Evolutionary conservation across 2,888 invertebrate genomes (phyloP).

Genomic region (Thyatira batis): DNA sequence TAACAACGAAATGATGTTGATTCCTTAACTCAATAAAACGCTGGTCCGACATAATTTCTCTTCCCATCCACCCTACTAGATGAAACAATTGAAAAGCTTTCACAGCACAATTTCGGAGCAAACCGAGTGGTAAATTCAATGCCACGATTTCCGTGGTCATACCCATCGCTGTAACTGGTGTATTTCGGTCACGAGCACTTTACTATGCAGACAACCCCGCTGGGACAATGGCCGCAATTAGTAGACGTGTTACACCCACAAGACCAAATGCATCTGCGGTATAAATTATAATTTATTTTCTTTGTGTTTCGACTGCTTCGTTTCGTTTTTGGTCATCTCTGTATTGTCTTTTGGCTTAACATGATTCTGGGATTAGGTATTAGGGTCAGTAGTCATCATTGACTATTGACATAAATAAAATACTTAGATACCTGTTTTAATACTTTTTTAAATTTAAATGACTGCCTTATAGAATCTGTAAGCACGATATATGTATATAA

Average conservation of each 20-base stretch:
- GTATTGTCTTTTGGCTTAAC: background rate
- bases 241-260: slow-evolving; percentile 21
- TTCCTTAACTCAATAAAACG: no score
- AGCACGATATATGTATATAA: no score
- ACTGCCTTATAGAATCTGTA: no score
- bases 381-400: no score
- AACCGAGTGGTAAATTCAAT: slow-evolving; percentile 8
- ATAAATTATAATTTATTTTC: background rate
- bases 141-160: slow-evolving; percentile 11
- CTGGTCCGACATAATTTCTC: no score
- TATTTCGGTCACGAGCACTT: slow-evolving; percentile 28
- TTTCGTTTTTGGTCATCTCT: background rate
- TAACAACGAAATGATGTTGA: no score
- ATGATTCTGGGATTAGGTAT: background rate
- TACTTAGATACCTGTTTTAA: no score
- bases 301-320: background rate
- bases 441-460: no score
- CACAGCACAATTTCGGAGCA: background rate
- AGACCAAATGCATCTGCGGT: slow-evolving; percentile 10
- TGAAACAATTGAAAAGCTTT: background rate
- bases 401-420: no score
- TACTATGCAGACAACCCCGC: slow-evolving; percentile 15
- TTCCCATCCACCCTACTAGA: no score
- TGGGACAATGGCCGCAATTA: slow-evolving; percentile 31
- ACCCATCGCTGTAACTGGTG: slow-evolving; percentile 13